Evolutionary conservation across 2,113 vertebrate species (phyloP), one percentile per base, ranked within the genome.

Genomic region (Rhynchopsitta pachyrhyncha): DNA sequence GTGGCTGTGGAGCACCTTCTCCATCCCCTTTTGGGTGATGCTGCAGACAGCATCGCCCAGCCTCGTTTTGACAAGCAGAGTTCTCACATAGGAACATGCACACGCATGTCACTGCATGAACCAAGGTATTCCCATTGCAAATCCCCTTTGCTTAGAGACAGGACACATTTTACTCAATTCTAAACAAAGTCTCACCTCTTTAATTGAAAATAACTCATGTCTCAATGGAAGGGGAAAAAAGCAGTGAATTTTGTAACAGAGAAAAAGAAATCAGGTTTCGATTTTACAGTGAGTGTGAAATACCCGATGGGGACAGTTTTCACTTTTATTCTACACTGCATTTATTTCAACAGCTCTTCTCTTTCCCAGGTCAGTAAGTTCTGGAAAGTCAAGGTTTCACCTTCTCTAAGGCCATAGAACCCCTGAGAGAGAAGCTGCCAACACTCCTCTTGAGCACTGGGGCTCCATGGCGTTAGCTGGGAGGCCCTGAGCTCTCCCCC

Each of bases 271-370:
- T 22, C 14, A 5, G 42, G 92, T 96, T 96, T 97, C 92, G 4
- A 14, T 96, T 94, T 95, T 93, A 93, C 85, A 64, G 42, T 13
- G 24, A 67, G 44, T 33, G 76, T 75, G 88, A 94, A 92, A 90
- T 37, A 88, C 93, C 75, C 73, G 67, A 3, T 78, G 86, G 75
- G 88, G 79, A 11, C 46, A 6, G 53, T 88, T 95, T 96, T 96
- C 92, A 92, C 86, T 96, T 95, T 96, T 94, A 70, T 93, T 80
- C 50, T 67, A 90, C 7, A 1, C 14, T 46, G 71, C 59, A 16
- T 80, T 59, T 85, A 50, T 55, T 88, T 83, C 55, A 50, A 88
- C 53, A 77, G 60, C 64, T 53, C 53, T 78, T 42, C 53, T 66
- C 44, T 89, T 50, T 46, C 20, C 14, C 60, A n/a, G 27, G 29